Evolutionary conservation across 2,113 vertebrate species (phyloP), one percentile per base, ranked within the genome.

Genomic region (Pungitius pungitius): DNA sequence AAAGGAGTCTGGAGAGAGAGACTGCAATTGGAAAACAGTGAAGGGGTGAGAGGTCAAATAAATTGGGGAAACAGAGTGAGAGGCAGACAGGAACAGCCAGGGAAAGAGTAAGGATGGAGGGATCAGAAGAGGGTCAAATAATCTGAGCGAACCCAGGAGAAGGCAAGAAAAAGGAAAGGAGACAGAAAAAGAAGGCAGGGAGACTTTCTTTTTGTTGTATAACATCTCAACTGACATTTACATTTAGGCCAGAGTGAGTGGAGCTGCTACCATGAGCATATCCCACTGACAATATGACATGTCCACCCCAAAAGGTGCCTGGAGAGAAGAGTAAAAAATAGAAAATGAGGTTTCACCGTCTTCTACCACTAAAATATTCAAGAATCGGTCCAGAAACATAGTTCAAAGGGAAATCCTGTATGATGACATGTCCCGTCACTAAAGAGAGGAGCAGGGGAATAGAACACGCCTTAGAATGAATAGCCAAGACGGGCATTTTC

Each of bases 181-280:
- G 65, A 69, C 26, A 77, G 45, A 69, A 73, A 79, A 30, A 59
- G 7, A 62, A 77, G 69, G 24, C 18, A 78, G 57, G 67, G n/a
- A 64, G 76, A 77, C 47, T 58, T 8, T 30, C 40, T 71, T 78
- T 78, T 80, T n/a, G n/a, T 85, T 69, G 33, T 35, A 72, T 62
- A 85, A 79, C 75, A 89, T 81, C 73, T 83, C 75, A 42, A 74
- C 69, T 90, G 84, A 85, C 76, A 85, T 84, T 88, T 85, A 85
- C 77, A 90, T 89, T 79, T 69, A 85, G 87, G 87, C 81, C 88
- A 91, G 76, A 75, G 72, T 65, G 59, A 51, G 61, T 47, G 70
- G 57, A 73, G 62, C 40, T 22, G 56, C 77, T 73, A 76, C 77
- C 72, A 72, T 49, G 78, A 69, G 79, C 69, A 87, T 84, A 79